Conservation (phyloP, 2,113 vertebrate genomes). For the Menidia beryllina region DNA sequence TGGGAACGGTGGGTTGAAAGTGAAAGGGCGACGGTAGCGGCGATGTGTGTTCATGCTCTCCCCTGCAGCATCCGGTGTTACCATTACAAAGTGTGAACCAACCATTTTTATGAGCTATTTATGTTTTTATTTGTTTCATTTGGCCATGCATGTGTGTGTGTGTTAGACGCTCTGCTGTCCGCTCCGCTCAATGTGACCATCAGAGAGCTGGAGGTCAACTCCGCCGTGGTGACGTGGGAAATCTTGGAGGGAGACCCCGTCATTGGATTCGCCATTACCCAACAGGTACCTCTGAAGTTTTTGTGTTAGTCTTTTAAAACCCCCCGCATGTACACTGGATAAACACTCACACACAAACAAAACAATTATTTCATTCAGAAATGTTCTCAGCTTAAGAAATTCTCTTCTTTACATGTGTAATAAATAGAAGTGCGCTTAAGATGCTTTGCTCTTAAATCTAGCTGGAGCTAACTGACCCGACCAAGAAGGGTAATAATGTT, state of each 20-base stretch:
- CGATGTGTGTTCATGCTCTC: background rate
- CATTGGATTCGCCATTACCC: conserved; percentile 96
- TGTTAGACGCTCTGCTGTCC: conserved; percentile 89
- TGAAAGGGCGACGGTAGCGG: background rate
- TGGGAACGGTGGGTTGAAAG: conserved; percentile 5
- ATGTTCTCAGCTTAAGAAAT: conserved; percentile 24
- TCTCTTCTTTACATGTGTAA: conserved; percentile 34
- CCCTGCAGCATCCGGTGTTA: conserved; percentile 9
- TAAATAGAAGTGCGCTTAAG: conserved; percentile 50
- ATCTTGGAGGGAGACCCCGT: conserved; percentile 94
- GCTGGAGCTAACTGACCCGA: conserved; percentile 53
- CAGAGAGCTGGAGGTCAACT: conserved; percentile 93
- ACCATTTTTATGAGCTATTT: conserved; percentile 38
- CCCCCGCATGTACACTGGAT: too few species aligned
- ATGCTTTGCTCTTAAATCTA: conserved; percentile 42
- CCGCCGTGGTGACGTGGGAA: conserved; percentile 95
- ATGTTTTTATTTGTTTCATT: conserved; percentile 23
- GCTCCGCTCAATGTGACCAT: conserved; percentile 97
- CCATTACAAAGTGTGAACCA: conserved; percentile 11
- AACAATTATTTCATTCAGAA: background rate
- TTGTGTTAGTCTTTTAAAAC: too few species aligned
- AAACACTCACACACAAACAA: too few species aligned
- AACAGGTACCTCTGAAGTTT: conserved; percentile 85
- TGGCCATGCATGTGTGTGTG: conserved; percentile 31
- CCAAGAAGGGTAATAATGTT: conserved; percentile 57